A percentile compares a stretch with the other conserved stretches of the same genome.
These are phyloP conservation scores for Octopus sinensis DNA, from an alignment of 1,140 invertebrate species.

Conservation along the genomic window DNA sequence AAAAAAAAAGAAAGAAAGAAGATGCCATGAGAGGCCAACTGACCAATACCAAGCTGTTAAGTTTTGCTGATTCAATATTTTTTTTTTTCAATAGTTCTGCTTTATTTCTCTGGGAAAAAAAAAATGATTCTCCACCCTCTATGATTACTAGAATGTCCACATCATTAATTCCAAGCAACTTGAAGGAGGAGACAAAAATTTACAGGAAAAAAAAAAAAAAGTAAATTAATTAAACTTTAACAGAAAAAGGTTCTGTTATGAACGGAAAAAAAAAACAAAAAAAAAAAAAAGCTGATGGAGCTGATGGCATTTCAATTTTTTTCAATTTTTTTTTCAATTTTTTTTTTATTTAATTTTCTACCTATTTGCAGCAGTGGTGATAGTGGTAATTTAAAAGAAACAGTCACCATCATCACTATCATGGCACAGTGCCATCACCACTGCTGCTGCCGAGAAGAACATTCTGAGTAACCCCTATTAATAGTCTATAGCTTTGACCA, in stretches of 20 bases:
- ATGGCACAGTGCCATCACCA: neutral
- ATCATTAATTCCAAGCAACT: neutral
- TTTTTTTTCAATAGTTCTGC: conserved; percentile 3
- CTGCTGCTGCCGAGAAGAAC: conserved; percentile 1
- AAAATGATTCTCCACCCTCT: neutral
- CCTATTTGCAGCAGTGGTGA: neutral
- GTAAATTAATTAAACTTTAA: too few species aligned
- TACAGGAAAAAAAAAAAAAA: neutral
- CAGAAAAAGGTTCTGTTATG: too few species aligned
- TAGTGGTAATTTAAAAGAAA: neutral
- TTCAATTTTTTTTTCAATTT: too few species aligned
- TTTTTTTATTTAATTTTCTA: too few species aligned
- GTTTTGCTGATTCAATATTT: conserved; percentile 1
- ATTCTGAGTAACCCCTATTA: neutral
- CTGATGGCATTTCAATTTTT: too few species aligned
- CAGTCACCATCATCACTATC: neutral
- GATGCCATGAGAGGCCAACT: neutral
- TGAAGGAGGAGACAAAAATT: neutral
- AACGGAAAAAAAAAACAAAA: too few species aligned
- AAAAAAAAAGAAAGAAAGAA: too few species aligned
- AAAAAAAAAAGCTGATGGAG: too few species aligned
- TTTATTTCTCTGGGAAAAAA: conserved; percentile 2
- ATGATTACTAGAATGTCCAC: conserved; percentile 4
- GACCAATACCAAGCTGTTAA: neutral
- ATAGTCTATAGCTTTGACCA: conserved; percentile 3